phyloP scores from a whole-genome alignment of 2,888 invertebrate species.

The Mesochorus sp. region DNA sequence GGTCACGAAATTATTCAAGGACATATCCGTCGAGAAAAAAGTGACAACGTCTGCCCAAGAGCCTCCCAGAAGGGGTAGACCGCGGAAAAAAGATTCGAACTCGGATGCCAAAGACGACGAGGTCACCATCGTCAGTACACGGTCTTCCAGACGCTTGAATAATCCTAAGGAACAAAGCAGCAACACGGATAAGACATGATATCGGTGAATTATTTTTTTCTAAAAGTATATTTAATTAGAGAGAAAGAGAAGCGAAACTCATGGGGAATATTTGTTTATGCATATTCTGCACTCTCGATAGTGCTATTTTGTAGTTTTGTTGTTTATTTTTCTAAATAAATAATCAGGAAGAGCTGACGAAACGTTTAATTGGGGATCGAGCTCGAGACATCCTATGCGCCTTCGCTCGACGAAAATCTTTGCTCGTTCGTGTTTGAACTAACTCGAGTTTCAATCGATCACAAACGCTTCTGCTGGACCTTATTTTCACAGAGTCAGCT shows the following conservation, averaged over 20 bases:
- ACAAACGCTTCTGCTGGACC: not conserved
- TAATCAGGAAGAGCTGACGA: not conserved
- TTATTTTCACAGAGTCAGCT: constrained; percentile 47
- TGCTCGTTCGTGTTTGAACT: not conserved
- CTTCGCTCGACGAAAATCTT: too few species aligned
- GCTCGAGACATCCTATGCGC: too few species aligned
- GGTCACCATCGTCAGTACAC: not conserved
- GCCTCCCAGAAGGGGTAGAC: too few species aligned
- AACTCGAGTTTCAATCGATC: not conserved
- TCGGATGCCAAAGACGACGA: constrained; percentile 5
- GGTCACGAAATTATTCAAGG: constrained; percentile 35
- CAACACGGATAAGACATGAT: too few species aligned
- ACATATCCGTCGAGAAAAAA: constrained; percentile 36
- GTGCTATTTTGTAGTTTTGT: too few species aligned
- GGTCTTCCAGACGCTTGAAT: constrained; percentile 7
- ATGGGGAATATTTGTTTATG: too few species aligned
- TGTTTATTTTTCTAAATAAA: not conserved
- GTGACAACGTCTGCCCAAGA: too few species aligned
- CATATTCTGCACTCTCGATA: too few species aligned
- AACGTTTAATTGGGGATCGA: too few species aligned
- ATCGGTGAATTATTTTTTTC: not conserved
- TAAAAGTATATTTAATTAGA: too few species aligned
- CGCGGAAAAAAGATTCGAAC: not conserved
- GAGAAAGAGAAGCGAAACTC: too few species aligned
- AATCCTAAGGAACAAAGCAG: constrained; percentile 1